phyloP scores from a whole-genome alignment of 2,797 vertebrate genomes.

The Hoplostethus atlanticus region DNA sequence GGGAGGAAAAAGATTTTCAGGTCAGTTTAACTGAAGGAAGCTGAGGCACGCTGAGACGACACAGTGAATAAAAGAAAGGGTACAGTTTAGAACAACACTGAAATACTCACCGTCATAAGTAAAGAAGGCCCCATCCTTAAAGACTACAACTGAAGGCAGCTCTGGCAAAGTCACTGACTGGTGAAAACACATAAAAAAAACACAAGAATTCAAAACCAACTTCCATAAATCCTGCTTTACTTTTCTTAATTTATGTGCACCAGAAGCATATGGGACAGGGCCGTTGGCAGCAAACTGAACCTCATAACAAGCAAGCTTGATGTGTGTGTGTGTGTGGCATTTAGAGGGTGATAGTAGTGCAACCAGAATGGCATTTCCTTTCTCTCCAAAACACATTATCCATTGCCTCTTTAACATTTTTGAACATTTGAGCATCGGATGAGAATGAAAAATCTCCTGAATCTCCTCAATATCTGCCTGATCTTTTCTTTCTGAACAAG shows the following conservation, averaged over 20 bases:
- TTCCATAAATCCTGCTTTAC: slow-evolving; percentile 34
- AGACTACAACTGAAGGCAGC: slow-evolving; percentile 93
- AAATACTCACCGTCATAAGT: slow-evolving; percentile 93
- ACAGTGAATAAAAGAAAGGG: neutral
- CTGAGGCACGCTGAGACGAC: neutral
- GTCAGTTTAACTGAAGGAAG: slow-evolving; percentile 18
- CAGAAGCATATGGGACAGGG: slow-evolving; percentile 26
- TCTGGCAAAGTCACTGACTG: slow-evolving; percentile 92
- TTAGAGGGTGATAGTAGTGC: slow-evolving; percentile 1
- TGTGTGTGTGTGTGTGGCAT: neutral
- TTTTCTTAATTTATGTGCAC: slow-evolving; percentile 18
- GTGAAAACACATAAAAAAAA: slow-evolving; percentile 40
- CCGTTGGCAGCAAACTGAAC: slow-evolving; percentile 24
- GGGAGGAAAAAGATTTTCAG: neutral
- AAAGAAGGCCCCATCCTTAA: slow-evolving; percentile 95
- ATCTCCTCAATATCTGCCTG: neutral
- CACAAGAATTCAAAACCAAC: slow-evolving; percentile 18
- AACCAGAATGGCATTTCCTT: slow-evolving; percentile 16
- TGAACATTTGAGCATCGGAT: neutral
- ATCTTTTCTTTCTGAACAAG: slow-evolving; percentile 14
- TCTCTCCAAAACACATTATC: neutral
- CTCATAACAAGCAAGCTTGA: slow-evolving; percentile 5
- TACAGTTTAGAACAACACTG: neutral
- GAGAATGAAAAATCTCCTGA: neutral
- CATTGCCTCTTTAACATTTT: too few species aligned